These are phyloP conservation scores for Australoheros scitulus DNA, from an alignment of 2,113 vertebrate species.

Conservation along the genomic window DNA sequence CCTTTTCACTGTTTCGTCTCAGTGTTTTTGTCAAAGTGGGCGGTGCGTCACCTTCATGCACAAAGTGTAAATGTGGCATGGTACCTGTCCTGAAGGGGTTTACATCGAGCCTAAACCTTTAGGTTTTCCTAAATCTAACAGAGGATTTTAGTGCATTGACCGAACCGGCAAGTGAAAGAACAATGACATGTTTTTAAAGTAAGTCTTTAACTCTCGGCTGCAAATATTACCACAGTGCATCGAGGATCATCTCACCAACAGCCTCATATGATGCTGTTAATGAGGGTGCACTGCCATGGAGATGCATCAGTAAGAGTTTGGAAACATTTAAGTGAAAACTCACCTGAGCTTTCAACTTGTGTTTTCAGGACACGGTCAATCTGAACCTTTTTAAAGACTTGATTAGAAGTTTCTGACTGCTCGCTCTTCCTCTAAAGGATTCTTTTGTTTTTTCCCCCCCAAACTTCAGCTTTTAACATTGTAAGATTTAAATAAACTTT, in stretches of 20 bases:
- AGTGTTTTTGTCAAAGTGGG: rapidly evolving
- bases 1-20: neutral
- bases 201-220: neutral
- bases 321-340: neutral
- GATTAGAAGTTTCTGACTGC: neutral
- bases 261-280: neutral
- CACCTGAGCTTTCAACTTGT: neutral
- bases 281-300: neutral
- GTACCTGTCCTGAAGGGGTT: neutral
- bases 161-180: neutral
- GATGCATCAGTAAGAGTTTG: neutral
- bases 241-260: neutral
- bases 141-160: neutral
- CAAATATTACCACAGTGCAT: neutral
- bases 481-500: no score
- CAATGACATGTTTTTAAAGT: neutral
- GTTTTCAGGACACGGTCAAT: neutral
- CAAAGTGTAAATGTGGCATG: neutral
- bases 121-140: neutral
- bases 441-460: neutral
- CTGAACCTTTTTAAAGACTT: rapidly evolving
- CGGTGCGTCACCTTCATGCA: neutral
- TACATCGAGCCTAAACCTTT: neutral
- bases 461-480: neutral
- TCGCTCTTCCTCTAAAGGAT: neutral